Percentiles rank a stretch among this genome's conserved stretches.
Conservation (phyloP, 2,797 vertebrate genomes). For the Fistularia commersonii region DNA sequence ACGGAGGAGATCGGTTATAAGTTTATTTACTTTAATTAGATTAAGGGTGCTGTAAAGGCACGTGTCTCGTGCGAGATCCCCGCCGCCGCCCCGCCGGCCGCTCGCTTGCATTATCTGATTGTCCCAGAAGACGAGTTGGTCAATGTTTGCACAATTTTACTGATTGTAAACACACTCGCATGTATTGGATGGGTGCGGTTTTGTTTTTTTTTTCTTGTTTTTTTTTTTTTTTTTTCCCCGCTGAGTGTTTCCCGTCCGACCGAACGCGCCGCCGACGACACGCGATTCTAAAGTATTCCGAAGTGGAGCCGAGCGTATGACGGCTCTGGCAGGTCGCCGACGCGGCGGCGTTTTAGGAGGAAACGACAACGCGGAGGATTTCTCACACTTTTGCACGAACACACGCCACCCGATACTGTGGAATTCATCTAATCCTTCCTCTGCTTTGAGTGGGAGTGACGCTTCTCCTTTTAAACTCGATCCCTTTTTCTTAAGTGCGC, state of each 20-base stretch:
- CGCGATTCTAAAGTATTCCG: no score
- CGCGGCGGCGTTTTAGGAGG: not conserved
- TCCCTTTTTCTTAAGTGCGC: slow-evolving; percentile 52
- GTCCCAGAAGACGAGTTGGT: slow-evolving; percentile 46
- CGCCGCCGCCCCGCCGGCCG: no score
- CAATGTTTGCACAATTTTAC: slow-evolving; percentile 58
- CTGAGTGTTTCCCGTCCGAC: no score
- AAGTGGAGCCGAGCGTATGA: no score
- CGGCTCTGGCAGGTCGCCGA: no score
- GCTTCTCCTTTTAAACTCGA: slow-evolving; percentile 64
- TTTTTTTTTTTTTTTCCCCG: no score
- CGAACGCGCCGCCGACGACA: no score
- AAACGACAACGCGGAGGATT: slow-evolving; percentile 35
- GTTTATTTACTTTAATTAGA: slow-evolving; percentile 90
- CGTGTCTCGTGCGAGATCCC: slow-evolving; percentile 63
- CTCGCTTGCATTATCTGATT: slow-evolving; percentile 74
- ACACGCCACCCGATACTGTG: slow-evolving; percentile 74
- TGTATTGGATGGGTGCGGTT: no score
- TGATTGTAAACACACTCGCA: slow-evolving; percentile 30
- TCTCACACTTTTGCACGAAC: slow-evolving; percentile 78
- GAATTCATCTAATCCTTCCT: slow-evolving; percentile 77
- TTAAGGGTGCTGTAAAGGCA: slow-evolving; percentile 77
- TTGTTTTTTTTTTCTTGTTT: no score
- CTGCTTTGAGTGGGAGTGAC: slow-evolving; percentile 60
- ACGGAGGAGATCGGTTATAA: slow-evolving; percentile 85